Evolutionary conservation across 2,797 vertebrate species (phyloP).

Genomic region (Lithobates sylvaticus): DNA sequence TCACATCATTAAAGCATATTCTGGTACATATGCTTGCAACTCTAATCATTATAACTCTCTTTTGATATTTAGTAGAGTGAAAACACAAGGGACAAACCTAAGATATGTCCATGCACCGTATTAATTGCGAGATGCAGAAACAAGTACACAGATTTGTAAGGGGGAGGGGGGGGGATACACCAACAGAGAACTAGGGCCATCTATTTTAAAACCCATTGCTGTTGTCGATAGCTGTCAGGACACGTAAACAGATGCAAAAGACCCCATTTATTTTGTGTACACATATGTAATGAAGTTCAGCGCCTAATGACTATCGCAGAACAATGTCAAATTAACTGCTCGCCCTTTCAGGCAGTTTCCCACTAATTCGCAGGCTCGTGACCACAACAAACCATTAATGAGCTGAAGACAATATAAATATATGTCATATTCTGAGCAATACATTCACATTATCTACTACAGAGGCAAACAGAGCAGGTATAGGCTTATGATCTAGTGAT

Average conservation of each 20-base stretch:
- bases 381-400: not conserved
- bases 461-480: not conserved
- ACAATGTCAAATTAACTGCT: not conserved
- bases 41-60: too few species aligned
- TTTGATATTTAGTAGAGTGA: too few species aligned
- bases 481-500: not conserved
- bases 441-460: not conserved
- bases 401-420: not conserved
- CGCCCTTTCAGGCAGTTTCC: not conserved
- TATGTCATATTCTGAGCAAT: not conserved
- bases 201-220: not conserved
- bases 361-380: not conserved
- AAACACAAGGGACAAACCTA: too few species aligned
- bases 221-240: not conserved
- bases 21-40: too few species aligned
- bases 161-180: too few species aligned
- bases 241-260: not conserved
- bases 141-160: too few species aligned
- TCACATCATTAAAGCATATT: too few species aligned
- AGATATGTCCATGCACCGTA: too few species aligned
- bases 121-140: too few species aligned
- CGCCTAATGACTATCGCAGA: not conserved
- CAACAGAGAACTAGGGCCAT: not conserved
- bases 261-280: not conserved
- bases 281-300: not conserved